Base-by-base conservation (phyloP, 1,140 invertebrate species). In the Physella acuta region DNA sequence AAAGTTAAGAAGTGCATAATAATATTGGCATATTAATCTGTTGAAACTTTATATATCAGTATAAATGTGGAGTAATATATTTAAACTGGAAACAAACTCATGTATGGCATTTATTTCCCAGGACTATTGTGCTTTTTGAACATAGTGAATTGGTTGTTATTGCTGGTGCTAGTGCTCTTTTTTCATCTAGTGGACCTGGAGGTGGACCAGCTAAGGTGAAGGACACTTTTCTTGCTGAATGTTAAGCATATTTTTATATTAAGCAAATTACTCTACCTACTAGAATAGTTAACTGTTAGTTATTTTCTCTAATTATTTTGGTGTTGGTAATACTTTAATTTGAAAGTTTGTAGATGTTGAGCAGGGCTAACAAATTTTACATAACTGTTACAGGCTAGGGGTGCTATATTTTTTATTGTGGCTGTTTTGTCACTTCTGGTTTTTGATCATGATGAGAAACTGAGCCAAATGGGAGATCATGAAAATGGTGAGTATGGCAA, bases 381-480 rank as follows among this genome's bases (percentile, higher is more conserved):
- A n/a, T n/a, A n/a, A 26, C 24, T 8, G 8, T 20, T 31, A 8
- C 78, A 85, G 85, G 75, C 82, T 28, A 75, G 87, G 49, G 87
- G 87, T 59, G 81, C 86, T 56, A 68, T 87, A 14, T 80, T 83
- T 52, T 80, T 88, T 55, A 39, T 86, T 26, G 60, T 87, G 49
- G 86, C 82, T 64, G 82, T 86, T 52, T 56, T 88, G 0, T 76
- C 85, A 4, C 73, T 88, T 20, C 77, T 87, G 33, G 73, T 88
- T 3, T 87, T 88, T 82, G 87, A 88, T 74, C 81, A 86, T 76
- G 87, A 88, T 79, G 81, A 85, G 56, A 79, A 82, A 60, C 70
- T 81, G 16, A 73, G 73, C 36, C 63, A 71, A 3, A 65, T 76
- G 14, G 67, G 67, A 28, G 76, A 79, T 24, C 75, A 76, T 78